Evolutionary conservation across 2,113 vertebrate genomes (phyloP).

Genomic region (Willisornis vidua): DNA sequence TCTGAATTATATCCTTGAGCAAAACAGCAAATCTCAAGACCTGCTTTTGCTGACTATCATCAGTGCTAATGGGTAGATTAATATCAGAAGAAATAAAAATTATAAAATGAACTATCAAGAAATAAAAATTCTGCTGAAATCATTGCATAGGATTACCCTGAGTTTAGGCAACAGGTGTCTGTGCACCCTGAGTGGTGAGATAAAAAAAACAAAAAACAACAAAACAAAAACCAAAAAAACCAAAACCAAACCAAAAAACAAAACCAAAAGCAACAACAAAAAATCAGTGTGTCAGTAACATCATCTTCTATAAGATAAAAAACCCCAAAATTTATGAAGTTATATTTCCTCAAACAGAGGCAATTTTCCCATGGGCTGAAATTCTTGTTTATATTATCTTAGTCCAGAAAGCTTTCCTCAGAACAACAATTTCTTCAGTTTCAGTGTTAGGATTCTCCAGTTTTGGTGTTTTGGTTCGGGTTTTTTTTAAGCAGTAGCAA

Average conservation of each 20-base stretch:
- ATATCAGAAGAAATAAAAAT: background rate
- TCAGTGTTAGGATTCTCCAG: background rate
- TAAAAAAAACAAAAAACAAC: too few species aligned
- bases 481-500: background rate
- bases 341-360: background rate
- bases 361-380: background rate
- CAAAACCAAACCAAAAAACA: background rate
- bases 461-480: background rate
- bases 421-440: background rate
- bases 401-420: background rate
- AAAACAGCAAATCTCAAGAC: background rate
- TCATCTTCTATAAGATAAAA: background rate
- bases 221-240: too few species aligned
- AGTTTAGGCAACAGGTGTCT: background rate
- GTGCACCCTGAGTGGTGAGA: background rate
- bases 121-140: background rate
- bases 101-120: background rate
- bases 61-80: background rate
- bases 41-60: background rate
- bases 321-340: background rate
- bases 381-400: background rate
- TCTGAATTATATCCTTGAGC: constrained; percentile 14
- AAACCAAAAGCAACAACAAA: background rate
- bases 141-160: background rate
- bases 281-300: background rate